Evolutionary conservation across 1,140 invertebrate genomes (phyloP), one percentile per base, ranked within the genome.

Genomic region (Glossosoma conforme): DNA sequence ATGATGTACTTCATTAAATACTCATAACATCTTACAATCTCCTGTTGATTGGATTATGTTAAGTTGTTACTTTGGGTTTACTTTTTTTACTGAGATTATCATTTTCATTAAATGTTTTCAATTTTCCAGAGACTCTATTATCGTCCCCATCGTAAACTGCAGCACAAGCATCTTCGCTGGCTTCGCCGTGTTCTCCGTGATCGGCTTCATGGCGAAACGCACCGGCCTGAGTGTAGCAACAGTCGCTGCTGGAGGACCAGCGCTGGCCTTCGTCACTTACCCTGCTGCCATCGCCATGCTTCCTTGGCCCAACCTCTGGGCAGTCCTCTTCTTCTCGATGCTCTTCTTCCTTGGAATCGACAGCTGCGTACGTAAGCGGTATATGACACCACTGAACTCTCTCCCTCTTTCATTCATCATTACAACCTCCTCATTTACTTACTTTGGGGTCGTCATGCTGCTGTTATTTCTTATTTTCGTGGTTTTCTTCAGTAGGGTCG

Each of bases 321-420:
- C 92, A 0, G 67, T 93, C 0, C 72, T 95, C 1, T 97, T 97
- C 71, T 97, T 97, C 68, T 66, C 89, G 11, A 97, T 97, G 93
- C 74, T 97, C 15, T 89, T 97, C 54, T 84, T 93, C 43, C 78
- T 97, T 6, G 93, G 94, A 22, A 81, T 97, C 54, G 91, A 95
- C 68, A 90, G 83, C 63, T 89, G 88, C 69, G 92, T 95, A 73
- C 83, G 81, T 76, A 33, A 33, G 9, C 6, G 5, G 5, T 10
- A 15, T 10, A 37, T 10, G 18, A 37, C 14, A 37, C n/a, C n/a
- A n/a, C n/a, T n/a, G n/a, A n/a, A n/a, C n/a, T n/a, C n/a, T n/a
- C n/a, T n/a, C n/a, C n/a, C n/a, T n/a, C n/a, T n/a, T n/a, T n/a
- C n/a, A n/a, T n/a, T n/a, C n/a, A n/a, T n/a, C n/a, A n/a, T n/a